Conservation (phyloP, 2,113 vertebrate species). For the Plecotus auritus region DNA sequence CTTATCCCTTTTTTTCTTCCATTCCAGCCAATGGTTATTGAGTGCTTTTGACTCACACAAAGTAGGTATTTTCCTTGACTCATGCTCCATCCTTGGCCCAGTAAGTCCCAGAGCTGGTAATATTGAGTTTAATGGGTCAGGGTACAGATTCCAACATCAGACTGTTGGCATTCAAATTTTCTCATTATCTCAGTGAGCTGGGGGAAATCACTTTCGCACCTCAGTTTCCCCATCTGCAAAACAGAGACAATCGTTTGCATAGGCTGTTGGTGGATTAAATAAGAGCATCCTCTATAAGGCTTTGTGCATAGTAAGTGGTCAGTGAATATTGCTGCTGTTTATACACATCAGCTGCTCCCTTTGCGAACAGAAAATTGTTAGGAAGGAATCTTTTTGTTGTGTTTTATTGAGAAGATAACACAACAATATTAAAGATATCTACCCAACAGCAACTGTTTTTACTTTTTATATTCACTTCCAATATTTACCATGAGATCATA, state of each 20-base stretch:
- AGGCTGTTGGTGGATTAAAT: not conserved
- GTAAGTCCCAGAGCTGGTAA: not conserved
- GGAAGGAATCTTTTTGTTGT: not conserved
- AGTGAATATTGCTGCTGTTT: not conserved
- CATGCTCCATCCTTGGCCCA: not conserved
- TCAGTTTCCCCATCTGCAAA: not conserved
- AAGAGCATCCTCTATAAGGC: not conserved
- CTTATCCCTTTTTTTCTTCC: not conserved
- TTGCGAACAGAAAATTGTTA: conserved; percentile 16
- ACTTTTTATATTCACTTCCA: conserved; percentile 1
- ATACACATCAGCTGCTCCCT: not conserved
- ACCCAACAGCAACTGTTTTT: not conserved
- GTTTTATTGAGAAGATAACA: not conserved
- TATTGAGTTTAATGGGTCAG: not conserved
- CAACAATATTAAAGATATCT: not conserved
- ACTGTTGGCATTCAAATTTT: not conserved
- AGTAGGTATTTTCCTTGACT: not conserved
- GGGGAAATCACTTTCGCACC: not conserved
- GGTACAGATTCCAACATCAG: not conserved
- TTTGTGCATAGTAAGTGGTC: not conserved
- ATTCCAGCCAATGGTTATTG: not conserved
- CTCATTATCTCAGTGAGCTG: not conserved
- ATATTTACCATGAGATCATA: not conserved
- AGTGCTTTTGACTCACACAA: not conserved
- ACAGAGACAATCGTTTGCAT: not conserved